Conservation (phyloP, 2,888 invertebrate genomes). For the Acanthacorydalis orientalis region DNA sequence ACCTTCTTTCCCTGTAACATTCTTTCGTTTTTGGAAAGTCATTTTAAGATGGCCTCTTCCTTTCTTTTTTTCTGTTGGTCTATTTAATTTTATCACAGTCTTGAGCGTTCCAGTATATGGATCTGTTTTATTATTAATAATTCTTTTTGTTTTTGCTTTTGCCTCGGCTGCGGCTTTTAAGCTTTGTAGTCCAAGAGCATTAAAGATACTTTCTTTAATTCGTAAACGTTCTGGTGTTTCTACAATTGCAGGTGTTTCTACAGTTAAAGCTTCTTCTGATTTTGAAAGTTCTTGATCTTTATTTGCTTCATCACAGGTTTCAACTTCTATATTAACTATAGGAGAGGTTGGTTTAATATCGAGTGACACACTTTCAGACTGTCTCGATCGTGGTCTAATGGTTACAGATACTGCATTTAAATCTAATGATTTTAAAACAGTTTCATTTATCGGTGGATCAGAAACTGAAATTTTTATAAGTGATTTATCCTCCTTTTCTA, state of each 20-base stretch:
- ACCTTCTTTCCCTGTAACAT: conserved; percentile 28
- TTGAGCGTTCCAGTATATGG: conserved; percentile 64
- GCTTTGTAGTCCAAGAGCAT: conserved; percentile 57
- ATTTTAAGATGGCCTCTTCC: conserved; percentile 57
- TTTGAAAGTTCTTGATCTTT: conserved; percentile 16
- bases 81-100: conserved; percentile 64
- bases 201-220: conserved; percentile 52
- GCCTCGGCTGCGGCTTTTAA: conserved; percentile 56
- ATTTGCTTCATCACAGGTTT: too few relatives aligned
- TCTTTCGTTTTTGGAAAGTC: conserved; percentile 56
- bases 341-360: too few relatives aligned
- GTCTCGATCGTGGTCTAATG: conserved; percentile 14
- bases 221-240: conserved; percentile 16
- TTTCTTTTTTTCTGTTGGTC: conserved; percentile 37
- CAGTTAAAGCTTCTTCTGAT: conserved; percentile 11
- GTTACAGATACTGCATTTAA: conserved; percentile 10
- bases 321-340: too few relatives aligned
- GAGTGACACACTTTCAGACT: conserved; percentile 15
- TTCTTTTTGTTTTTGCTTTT: conserved; percentile 18
- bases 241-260: conserved; percentile 13
- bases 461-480: background rate
- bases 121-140: conserved; percentile 1
- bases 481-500: background rate
- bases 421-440: conserved; percentile 6
- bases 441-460: background rate